Percentiles rank a stretch among this genome's conserved stretches.
Evolutionary conservation across 2,113 vertebrate species (phyloP).

Genomic region (Chunga burmeisteri): DNA sequence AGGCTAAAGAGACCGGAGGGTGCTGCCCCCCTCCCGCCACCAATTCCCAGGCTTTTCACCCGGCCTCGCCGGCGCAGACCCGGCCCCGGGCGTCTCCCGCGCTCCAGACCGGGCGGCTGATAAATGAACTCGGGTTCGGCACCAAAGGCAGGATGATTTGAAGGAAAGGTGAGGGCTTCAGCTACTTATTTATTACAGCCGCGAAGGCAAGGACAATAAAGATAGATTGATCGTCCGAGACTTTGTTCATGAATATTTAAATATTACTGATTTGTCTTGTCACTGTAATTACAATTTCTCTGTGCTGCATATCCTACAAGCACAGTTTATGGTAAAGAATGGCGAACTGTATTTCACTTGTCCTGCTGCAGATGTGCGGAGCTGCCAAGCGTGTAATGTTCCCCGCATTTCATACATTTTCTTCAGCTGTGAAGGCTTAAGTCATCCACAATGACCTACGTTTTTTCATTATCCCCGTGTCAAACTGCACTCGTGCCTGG

Average conservation of each 20-base stretch:
- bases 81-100: background rate
- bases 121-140: conserved; percentile 25
- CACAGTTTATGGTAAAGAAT: conserved; percentile 85
- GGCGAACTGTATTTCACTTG: conserved; percentile 85
- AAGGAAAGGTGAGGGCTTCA: conserved; percentile 71
- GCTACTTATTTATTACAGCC: conserved; percentile 83
- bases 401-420: conserved; percentile 97
- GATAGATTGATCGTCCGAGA: conserved; percentile 85
- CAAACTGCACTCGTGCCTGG: conserved; percentile 89
- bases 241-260: conserved; percentile 89
- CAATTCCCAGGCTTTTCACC: background rate
- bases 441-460: conserved; percentile 97
- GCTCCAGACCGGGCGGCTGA: background rate
- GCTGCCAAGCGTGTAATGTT: conserved; percentile 90
- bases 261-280: conserved; percentile 88
- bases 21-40: accelerated
- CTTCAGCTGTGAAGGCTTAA: conserved; percentile 92
- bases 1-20: accelerated
- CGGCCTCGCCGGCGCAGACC: background rate
- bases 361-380: conserved; percentile 79
- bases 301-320: conserved; percentile 79
- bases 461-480: conserved; percentile 99
- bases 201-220: conserved; percentile 83
- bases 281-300: conserved; percentile 89
- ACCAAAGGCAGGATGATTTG: conserved; percentile 37